These are phyloP conservation scores for Scomber scombrus DNA, from an alignment of 2,113 vertebrate genomes.

Conservation along the genomic window DNA sequence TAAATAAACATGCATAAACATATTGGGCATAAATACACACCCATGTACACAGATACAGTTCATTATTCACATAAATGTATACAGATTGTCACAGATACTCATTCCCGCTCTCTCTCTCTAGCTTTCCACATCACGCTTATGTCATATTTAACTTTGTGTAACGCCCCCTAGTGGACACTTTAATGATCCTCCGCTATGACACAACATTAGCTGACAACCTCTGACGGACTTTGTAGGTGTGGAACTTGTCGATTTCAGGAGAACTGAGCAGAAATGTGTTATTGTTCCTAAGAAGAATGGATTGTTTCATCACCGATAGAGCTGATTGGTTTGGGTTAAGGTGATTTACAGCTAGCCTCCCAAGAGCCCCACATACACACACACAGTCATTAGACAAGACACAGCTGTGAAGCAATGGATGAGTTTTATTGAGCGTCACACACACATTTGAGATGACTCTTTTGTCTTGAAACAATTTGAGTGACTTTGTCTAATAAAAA, in stretches of 20 bases:
- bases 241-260: background rate
- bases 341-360: too few species aligned
- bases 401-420: too few species aligned
- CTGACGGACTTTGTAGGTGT: background rate
- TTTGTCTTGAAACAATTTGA: too few species aligned
- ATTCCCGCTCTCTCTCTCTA: background rate
- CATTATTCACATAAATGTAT: conserved; percentile 2
- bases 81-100: conserved; percentile 21
- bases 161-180: background rate
- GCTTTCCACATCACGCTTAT: background rate
- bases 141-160: background rate
- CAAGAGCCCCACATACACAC: too few species aligned
- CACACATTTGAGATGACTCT: too few species aligned
- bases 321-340: too few species aligned
- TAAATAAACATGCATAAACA: conserved; percentile 51
- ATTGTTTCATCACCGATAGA: too few species aligned
- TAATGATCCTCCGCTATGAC: background rate
- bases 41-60: background rate
- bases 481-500: too few species aligned
- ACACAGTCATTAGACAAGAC: background rate
- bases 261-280: background rate
- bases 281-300: too few species aligned
- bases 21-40: conserved; percentile 38
- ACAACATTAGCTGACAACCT: background rate
- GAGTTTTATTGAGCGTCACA: too few species aligned